phyloP scores from a whole-genome alignment of 2,113 vertebrate genomes.

The Stigmatopora argus region DNA sequence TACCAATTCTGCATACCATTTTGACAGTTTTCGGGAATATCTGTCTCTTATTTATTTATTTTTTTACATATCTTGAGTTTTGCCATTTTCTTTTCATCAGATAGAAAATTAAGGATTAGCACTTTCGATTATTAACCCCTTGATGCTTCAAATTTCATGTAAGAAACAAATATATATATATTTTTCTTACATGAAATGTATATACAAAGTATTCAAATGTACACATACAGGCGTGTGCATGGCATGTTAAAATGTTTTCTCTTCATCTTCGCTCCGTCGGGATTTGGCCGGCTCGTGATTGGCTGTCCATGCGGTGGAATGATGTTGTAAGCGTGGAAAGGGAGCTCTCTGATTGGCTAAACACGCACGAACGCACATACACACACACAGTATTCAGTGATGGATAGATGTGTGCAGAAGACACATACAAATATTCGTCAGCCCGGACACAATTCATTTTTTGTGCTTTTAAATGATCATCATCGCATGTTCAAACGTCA shows the following conservation, averaged over 20 bases:
- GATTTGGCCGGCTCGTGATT: neutral
- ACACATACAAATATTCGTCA: neutral
- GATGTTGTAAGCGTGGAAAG: neutral
- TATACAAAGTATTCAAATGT: neutral
- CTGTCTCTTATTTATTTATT: no score
- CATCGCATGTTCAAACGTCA: no score
- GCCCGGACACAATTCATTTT: neutral
- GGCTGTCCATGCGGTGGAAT: conserved; percentile 3
- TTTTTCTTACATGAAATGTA: no score
- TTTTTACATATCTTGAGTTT: no score
- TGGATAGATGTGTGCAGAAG: neutral
- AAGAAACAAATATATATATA: no score
- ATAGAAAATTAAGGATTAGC: no score
- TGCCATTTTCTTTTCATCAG: no score
- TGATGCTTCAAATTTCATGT: no score
- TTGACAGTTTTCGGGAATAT: no score
- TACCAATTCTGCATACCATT: no score
- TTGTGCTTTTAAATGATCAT: neutral
- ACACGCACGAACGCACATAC: neutral
- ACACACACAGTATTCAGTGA: neutral
- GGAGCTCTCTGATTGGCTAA: neutral
- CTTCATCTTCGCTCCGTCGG: neutral
- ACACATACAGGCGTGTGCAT: neutral
- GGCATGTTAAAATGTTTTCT: neutral
- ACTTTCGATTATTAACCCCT: no score